Base-by-base conservation (phyloP, 2,888 invertebrate genomes). In the Adelognathus sp. region DNA sequence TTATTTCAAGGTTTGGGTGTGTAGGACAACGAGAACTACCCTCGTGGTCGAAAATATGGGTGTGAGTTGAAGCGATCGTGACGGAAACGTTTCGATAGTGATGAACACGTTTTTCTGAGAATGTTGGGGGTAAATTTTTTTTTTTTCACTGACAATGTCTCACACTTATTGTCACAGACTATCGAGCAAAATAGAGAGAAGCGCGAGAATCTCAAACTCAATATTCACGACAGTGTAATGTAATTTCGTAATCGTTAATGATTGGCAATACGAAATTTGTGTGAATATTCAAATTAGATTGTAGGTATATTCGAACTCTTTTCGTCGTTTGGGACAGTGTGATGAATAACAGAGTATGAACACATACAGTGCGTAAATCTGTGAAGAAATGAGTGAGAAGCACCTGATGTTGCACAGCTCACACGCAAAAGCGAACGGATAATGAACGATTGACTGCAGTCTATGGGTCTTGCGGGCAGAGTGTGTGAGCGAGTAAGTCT, bases 291-390 rank as follows among this genome's bases (percentile, higher is more conserved):
- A n/a, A n/a, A n/a, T n/a, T n/a, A n/a, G n/a, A n/a, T n/a, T n/a
- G n/a, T n/a, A n/a, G n/a, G n/a, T n/a, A n/a, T n/a, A n/a, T n/a
- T n/a, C n/a, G n/a, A n/a, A n/a, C n/a, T n/a, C n/a, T n/a, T n/a
- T n/a, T n/a, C n/a, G n/a, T n/a, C n/a, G n/a, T n/a, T n/a, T n/a
- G n/a, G n/a, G n/a, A n/a, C n/a, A n/a, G n/a, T n/a, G n/a, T n/a
- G n/a, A n/a, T n/a, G n/a, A n/a, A n/a, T n/a, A n/a, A n/a, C n/a
- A n/a, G n/a, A n/a, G n/a, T n/a, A n/a, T n/a, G n/a, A n/a, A n/a
- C n/a, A n/a, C n/a, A n/a, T n/a, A n/a, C n/a, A n/a, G 36, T 61
- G 74, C 66, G 74, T 44, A 61, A 79, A 79, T 79, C 60, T 41
- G 74, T 44, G 36, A 69, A 64, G 52, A 70, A 60, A 39, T 66